phyloP scores from a whole-genome alignment of 2,888 invertebrate species.

The Anagyrus pseudococci region DNA sequence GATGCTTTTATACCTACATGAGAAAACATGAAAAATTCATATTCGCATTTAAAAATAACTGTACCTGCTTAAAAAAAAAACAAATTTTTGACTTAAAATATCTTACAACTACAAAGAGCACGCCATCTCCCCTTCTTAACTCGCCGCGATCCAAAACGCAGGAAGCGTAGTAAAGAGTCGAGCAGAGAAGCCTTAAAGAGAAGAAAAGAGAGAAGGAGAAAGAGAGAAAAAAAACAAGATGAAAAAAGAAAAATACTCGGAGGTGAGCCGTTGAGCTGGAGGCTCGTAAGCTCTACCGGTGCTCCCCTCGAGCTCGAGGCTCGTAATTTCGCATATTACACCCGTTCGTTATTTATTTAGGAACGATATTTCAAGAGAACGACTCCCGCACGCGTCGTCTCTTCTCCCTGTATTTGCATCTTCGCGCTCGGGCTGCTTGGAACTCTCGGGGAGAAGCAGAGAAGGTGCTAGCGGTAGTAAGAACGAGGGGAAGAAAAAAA shows the following conservation, averaged over 20 bases:
- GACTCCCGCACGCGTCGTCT: slow-evolving; percentile 48
- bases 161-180: no score
- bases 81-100: no score
- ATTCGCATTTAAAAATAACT: no score
- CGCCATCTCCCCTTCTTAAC: no score
- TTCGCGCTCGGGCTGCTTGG: slow-evolving; percentile 5
- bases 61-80: no score
- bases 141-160: no score
- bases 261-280: not conserved
- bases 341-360: slow-evolving; percentile 55
- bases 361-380: slow-evolving; percentile 51
- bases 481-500: slow-evolving; percentile 23
- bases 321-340: slow-evolving; percentile 53
- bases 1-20: no score
- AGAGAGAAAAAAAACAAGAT: not conserved
- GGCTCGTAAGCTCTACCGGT: no score
- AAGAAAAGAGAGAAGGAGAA: not conserved
- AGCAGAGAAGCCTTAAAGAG: no score
- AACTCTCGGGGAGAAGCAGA: not conserved
- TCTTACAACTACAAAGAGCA: no score
- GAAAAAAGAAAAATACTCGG: not conserved
- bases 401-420: slow-evolving; percentile 35
- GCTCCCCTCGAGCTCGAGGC: slow-evolving; percentile 5
- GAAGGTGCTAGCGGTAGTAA: slow-evolving; percentile 17
- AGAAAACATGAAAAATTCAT: no score